Percentiles rank a stretch among this genome's conserved stretches.
Evolutionary conservation across 1,140 invertebrate species (phyloP).

Genomic region (Berghia stephanieae): DNA sequence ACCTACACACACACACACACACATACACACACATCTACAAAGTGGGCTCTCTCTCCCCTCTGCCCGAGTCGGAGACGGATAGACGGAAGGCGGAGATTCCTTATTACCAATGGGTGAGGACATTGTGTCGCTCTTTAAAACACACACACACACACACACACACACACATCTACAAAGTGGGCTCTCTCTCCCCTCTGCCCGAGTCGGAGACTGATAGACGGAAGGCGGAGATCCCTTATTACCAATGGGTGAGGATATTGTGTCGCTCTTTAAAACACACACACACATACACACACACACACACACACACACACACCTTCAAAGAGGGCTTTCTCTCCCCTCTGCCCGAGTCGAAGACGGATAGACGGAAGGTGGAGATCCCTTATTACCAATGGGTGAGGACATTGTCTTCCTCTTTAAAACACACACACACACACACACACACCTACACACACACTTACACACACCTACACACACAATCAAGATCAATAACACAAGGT

Average conservation of each 20-base stretch:
- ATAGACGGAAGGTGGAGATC: constrained; percentile 43
- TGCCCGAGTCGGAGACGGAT: constrained; percentile 44
- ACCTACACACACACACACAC: no score
- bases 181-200: constrained; percentile 50
- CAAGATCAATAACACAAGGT: no score
- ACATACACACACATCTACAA: constrained; percentile 90
- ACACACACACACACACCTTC: no score
- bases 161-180: constrained; percentile 81
- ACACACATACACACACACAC: no score
- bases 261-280: no score
- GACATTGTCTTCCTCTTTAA: not conserved
- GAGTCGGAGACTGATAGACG: constrained; percentile 37
- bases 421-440: no score
- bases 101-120: constrained; percentile 68
- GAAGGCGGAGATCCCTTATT: constrained; percentile 59
- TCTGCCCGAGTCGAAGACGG: constrained; percentile 45
- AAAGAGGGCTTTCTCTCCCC: constrained; percentile 50
- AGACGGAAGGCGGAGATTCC: constrained; percentile 45
- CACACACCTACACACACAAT: no score
- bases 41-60: constrained; percentile 46
- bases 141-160: no score
- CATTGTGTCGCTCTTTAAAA: not conserved
- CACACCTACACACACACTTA: no score
- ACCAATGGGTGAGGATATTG: constrained; percentile 63
- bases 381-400: constrained; percentile 68